Percentiles rank a stretch among this genome's conserved stretches.
Conservation (phyloP, 2,888 invertebrate species). For the Xestia rhomboidea region DNA sequence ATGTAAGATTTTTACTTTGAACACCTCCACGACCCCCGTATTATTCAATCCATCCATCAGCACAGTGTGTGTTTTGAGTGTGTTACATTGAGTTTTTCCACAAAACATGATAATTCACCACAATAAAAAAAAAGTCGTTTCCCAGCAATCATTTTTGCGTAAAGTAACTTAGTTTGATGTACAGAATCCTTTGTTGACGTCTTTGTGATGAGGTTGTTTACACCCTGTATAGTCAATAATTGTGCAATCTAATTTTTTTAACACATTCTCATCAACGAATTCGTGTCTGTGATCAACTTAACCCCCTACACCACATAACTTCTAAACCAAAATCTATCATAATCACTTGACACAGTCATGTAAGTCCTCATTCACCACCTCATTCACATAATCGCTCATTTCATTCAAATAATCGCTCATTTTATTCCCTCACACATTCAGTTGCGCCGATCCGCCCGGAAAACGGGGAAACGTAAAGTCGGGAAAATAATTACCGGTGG, state of each 20-base stretch:
- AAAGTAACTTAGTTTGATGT: too few species aligned
- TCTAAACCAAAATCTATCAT: slow-evolving; percentile 11
- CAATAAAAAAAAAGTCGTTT: too few species aligned
- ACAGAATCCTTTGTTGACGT: too few species aligned
- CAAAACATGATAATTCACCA: too few species aligned
- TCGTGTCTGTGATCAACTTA: neutral
- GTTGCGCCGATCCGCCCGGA: slow-evolving; percentile 73
- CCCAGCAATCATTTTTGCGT: too few species aligned
- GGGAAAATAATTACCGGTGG: slow-evolving; percentile 86
- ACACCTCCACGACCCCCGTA: too few species aligned
- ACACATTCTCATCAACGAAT: neutral
- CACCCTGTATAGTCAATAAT: too few species aligned
- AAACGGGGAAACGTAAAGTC: slow-evolving; percentile 84
- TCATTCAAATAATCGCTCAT: slow-evolving; percentile 57
- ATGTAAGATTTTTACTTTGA: too few species aligned
- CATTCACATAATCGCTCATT: slow-evolving; percentile 54
- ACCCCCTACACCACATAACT: neutral
- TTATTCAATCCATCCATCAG: too few species aligned
- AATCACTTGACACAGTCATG: slow-evolving; percentile 24
- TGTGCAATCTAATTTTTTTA: neutral
- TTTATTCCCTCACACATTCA: slow-evolving; percentile 53
- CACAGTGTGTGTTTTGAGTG: too few species aligned
- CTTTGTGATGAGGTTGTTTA: too few species aligned
- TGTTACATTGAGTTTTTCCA: too few species aligned
- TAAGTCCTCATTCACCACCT: neutral